Evolutionary conservation across 1,140 invertebrate genomes (phyloP).

Genomic region (Eriosoma lanigerum): DNA sequence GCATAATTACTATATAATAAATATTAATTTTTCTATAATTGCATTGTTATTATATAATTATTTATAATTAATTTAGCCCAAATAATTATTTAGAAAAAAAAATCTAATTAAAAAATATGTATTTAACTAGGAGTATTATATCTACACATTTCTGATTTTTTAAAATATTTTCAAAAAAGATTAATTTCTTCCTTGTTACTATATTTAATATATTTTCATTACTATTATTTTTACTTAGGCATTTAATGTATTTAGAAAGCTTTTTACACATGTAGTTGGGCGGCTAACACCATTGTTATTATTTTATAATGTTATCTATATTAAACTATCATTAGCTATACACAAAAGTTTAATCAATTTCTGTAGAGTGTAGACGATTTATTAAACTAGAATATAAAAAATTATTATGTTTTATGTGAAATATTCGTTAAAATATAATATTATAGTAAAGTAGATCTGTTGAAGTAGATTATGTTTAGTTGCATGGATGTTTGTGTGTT

Average conservation of each 20-base stretch:
- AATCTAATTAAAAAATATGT: not conserved
- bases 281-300: slow-evolving; percentile 39
- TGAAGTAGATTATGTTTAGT: slow-evolving; percentile 52
- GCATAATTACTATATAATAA: too few relatives aligned
- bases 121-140: not conserved
- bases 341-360: not conserved
- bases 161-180: not conserved
- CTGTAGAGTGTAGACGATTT: not conserved
- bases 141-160: too few relatives aligned
- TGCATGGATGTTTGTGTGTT: slow-evolving; percentile 52
- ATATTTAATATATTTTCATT: slow-evolving; percentile 6
- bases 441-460: slow-evolving; percentile 45
- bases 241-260: slow-evolving; percentile 43
- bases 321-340: not conserved
- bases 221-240: slow-evolving; percentile 10
- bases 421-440: slow-evolving; percentile 33
- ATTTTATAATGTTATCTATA: slow-evolving; percentile 8
- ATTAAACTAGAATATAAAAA: slow-evolving; percentile 13
- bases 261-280: slow-evolving; percentile 36
- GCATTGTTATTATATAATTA: too few relatives aligned
- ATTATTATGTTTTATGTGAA: slow-evolving; percentile 45
- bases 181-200: slow-evolving; percentile 35
- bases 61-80: too few relatives aligned
- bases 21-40: too few relatives aligned
- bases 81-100: too few relatives aligned